These are phyloP conservation scores for Chelonoidis abingdonii DNA, from an alignment of 2,113 vertebrate species.

Conservation along the genomic window DNA sequence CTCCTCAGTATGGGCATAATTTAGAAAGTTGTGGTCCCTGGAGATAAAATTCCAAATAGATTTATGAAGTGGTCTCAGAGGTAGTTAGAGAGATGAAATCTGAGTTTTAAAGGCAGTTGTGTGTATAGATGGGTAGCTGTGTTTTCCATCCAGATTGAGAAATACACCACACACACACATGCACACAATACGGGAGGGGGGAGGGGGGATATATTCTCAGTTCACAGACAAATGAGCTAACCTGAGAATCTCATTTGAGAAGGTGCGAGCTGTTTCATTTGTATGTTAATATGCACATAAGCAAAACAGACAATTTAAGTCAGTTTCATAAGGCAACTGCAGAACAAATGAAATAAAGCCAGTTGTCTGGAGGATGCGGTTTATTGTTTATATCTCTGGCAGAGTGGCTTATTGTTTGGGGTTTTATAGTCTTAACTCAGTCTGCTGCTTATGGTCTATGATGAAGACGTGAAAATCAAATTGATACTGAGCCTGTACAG, in stretches of 20 bases:
- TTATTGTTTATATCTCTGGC: neutral
- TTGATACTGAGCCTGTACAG: neutral
- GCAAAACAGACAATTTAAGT: neutral
- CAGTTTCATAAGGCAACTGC: neutral
- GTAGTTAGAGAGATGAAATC: constrained; percentile 18
- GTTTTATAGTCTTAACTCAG: neutral
- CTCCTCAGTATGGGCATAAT: constrained; percentile 7
- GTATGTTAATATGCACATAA: neutral
- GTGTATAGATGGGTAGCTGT: rapidly evolving
- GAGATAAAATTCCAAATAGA: constrained; percentile 10
- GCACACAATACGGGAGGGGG: rapidly evolving
- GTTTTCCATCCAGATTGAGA: neutral
- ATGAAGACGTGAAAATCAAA: constrained; percentile 2
- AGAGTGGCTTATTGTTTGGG: neutral
- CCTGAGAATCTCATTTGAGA: neutral
- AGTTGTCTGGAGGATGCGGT: neutral
- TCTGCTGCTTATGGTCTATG: neutral
- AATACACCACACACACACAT: rapidly evolving
- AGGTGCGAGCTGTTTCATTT: neutral
- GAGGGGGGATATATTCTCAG: neutral
- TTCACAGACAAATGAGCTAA: neutral
- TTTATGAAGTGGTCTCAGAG: constrained; percentile 5
- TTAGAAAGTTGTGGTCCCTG: neutral
- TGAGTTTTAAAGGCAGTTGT: constrained; percentile 9
- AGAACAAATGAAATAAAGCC: neutral